Base-by-base conservation (phyloP, 2,113 vertebrate genomes). In the Rousettus leschenaultii region DNA sequence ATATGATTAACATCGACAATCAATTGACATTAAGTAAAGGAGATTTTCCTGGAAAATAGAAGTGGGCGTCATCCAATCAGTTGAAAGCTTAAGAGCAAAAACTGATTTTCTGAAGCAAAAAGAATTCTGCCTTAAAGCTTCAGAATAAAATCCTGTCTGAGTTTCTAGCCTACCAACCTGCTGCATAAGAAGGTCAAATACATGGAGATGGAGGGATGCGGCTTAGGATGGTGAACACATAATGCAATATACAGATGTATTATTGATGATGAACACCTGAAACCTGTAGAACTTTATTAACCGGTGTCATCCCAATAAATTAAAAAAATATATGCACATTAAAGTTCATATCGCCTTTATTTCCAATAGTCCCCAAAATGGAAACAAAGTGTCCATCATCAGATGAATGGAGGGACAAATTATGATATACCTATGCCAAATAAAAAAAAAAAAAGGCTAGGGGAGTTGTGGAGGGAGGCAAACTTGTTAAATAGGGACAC, bases 401-500 rank as follows among this genome's bases (percentile, higher is more conserved):
- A 16, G 51, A 51, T 51, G 51, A 51, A 51, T 51, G 15, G 15
- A 51, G 4, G 51, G 51, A 51, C 51, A 51, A 51, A 51, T 15
- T 51, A 51, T 51, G 2, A 38, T 66, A n/a, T 16, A 30, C 53
- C 19, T 24, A 40, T 16, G 19, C 2, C n/a, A n/a, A 65, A 57
- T 61, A 1, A 2, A n/a, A 48, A 86, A 51, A 1, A n/a, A 57
- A 86, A 51, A 51, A 51, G 43, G 3, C 7, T 15, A 43, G 0
- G n/a, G 15, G 7, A 35, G 7, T 1, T 51, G 51, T 51, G 15
- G 14, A 1, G 12, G 33, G 15, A 2, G 40, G 4, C 6, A 80
- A 35, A 65, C 6, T 4, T 53, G 19, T 8, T 28, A 83, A 73
- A 65, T 1, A 53, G 4, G 8, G 0, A 28, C 45, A 8, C 0